Evolutionary conservation across 2,113 vertebrate genomes (phyloP).

Genomic region (Passer domesticus): DNA sequence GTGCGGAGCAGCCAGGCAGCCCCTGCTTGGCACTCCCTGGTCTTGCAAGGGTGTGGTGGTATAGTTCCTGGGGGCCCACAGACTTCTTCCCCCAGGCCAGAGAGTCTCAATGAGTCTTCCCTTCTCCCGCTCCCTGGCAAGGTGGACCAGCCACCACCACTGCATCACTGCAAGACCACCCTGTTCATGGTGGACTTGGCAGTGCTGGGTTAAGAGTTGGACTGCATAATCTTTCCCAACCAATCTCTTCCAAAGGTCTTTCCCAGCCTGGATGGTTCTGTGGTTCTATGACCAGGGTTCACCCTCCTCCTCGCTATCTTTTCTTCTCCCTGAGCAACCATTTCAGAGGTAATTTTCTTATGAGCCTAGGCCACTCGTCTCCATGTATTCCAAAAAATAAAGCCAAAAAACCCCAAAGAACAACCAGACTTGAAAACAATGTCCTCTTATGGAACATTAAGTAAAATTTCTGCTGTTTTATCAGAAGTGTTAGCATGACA

Average conservation of each 20-base stretch:
- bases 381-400: not conserved
- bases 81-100: not conserved
- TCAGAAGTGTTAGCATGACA: not conserved
- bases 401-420: not conserved
- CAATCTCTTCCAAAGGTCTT: not conserved
- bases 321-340: not conserved
- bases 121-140: not conserved
- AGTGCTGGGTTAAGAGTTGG: not conserved
- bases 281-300: not conserved
- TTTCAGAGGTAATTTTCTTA: not conserved
- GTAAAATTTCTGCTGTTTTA: not conserved
- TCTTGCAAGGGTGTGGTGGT: not conserved
- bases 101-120: not conserved
- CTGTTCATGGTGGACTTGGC: not conserved
- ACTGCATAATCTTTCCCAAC: not conserved
- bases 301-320: not conserved
- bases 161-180: not conserved
- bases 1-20: not conserved
- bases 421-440: not conserved
- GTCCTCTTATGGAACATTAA: not conserved
- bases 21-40: not conserved
- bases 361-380: not conserved
- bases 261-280: not conserved
- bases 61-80: not conserved
- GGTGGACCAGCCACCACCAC: not conserved